Percentiles rank a stretch among this genome's conserved stretches.
Evolutionary conservation across 1,140 invertebrate species (phyloP).

Genomic region (Drosophila repletoides): DNA sequence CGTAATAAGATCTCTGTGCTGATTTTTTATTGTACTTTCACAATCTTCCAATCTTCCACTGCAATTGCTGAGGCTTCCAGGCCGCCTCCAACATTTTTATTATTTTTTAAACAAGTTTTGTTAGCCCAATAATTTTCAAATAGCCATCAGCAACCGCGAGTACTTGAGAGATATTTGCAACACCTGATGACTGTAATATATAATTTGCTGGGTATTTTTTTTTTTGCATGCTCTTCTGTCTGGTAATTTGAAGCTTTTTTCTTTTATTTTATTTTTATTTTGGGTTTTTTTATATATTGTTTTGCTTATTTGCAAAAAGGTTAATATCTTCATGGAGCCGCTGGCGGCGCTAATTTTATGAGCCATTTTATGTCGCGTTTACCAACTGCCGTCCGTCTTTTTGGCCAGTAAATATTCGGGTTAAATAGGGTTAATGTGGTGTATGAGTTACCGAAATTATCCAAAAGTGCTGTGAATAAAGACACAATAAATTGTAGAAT

Average conservation of each 20-base stretch:
- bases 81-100: slow-evolving; percentile 15
- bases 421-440: slow-evolving; percentile 67
- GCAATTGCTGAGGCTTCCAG: not conserved
- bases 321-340: slow-evolving; percentile 59
- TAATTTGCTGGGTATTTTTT: slow-evolving; percentile 51
- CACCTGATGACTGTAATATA: slow-evolving; percentile 38
- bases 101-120: slow-evolving; percentile 37
- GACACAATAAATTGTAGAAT: not conserved
- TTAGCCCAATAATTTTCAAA: slow-evolving; percentile 37
- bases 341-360: slow-evolving; percentile 35
- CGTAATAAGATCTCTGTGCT: too few relatives aligned
- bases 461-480: not conserved
- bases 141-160: slow-evolving; percentile 56
- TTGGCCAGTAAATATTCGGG: slow-evolving; percentile 34
- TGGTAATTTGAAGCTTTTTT: slow-evolving; percentile 10
- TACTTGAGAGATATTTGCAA: slow-evolving; percentile 50
- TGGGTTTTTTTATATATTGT: slow-evolving; percentile 1
- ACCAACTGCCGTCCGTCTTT: slow-evolving; percentile 9
- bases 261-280: too few relatives aligned
- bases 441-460: slow-evolving; percentile 7
- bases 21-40: not conserved
- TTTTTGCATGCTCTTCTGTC: not conserved
- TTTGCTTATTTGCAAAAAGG: slow-evolving; percentile 56
- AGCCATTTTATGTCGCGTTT: slow-evolving; percentile 33
- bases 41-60: not conserved